Evolutionary conservation across 2,113 vertebrate genomes (phyloP), one percentile per base, ranked within the genome.

Genomic region (Onychostruthus taczanowskii): DNA sequence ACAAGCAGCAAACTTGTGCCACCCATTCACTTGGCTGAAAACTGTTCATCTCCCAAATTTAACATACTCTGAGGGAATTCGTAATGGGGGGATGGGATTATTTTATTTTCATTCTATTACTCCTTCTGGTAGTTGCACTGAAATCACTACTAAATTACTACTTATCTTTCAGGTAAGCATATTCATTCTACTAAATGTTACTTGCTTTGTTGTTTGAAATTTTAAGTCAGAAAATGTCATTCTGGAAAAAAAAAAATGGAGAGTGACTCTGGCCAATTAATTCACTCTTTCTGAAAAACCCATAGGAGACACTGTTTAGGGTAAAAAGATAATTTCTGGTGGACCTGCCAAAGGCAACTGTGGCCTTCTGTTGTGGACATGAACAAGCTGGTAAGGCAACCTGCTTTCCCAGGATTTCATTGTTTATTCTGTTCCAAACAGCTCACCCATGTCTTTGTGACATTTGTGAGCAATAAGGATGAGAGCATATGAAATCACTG

Each of bases 331-430:
- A 56, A 91, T 89, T 83, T 77, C 63, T 87, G 66, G 28, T 80
- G 63, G 70, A 68, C 37, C 46, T 95, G 84, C 89, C 89, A 93
- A 94, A 91, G 74, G 76, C 4, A 6, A 89, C 62, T 84, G 81
- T 39, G 62, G 89, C 86, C 89, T 94, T 96, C 93, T 95, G 93
- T 50, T 91, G 49, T 69, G 43, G 78, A 89, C 91, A 89, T 18
- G 62, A 95, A 80, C 81, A 95, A 87, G 78, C 55, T 93, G 76
- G 47, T 86, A 68, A 70, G 11, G 46, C 75, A 96, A 63, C 79
- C 82, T 95, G 90, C 55, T 93, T 23, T 74, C 61, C 50, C 78
- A 80, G 88, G 27, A 86, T 39, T 84, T 66, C 63, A 53, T 26
- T 3, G 7, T 49, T 78, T 73, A 69, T 47, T 88, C 72, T 6